Evolutionary conservation across 2,888 invertebrate genomes (phyloP).

Genomic region (Noctua comes): DNA sequence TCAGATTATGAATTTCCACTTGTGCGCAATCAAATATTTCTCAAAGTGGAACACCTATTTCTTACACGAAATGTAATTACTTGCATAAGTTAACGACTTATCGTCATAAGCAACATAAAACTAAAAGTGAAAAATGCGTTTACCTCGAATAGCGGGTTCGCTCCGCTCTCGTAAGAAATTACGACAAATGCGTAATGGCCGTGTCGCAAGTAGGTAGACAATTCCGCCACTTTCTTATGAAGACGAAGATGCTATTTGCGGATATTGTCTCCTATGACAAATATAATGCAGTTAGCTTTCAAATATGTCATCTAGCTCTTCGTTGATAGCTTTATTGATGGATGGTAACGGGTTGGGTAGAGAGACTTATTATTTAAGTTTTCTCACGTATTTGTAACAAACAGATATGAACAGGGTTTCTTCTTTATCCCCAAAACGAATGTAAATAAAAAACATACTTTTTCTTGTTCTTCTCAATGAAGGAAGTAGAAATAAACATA

Average conservation of each 20-base stretch:
- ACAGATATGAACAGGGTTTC: not conserved
- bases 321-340: slow-evolving; percentile 15
- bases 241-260: slow-evolving; percentile 74
- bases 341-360: not conserved
- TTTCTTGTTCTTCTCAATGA: not conserved
- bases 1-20: slow-evolving; percentile 22
- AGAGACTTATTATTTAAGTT: slow-evolving; percentile 12
- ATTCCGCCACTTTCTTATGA: slow-evolving; percentile 77
- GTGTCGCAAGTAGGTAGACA: slow-evolving; percentile 82
- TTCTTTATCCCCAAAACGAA: not conserved
- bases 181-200: slow-evolving; percentile 85
- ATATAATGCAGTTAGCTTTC: slow-evolving; percentile 64
- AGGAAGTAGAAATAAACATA: slow-evolving; percentile 2
- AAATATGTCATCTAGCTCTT: slow-evolving; percentile 47
- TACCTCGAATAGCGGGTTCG: slow-evolving; percentile 77
- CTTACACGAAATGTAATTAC: slow-evolving; percentile 49
- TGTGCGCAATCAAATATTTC: slow-evolving; percentile 20
- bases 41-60: slow-evolving; percentile 49
- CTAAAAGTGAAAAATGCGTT: slow-evolving; percentile 68
- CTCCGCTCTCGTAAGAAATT: slow-evolving; percentile 85
- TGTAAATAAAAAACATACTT: not conserved
- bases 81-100: slow-evolving; percentile 54
- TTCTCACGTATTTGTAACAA: not conserved
- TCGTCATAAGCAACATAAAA: slow-evolving; percentile 53
- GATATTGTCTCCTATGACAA: slow-evolving; percentile 63